A percentile compares a stretch with the other conserved stretches of the same genome.
phyloP scores from a whole-genome alignment of 2,888 invertebrate genomes.

The Limenitis camilla region DNA sequence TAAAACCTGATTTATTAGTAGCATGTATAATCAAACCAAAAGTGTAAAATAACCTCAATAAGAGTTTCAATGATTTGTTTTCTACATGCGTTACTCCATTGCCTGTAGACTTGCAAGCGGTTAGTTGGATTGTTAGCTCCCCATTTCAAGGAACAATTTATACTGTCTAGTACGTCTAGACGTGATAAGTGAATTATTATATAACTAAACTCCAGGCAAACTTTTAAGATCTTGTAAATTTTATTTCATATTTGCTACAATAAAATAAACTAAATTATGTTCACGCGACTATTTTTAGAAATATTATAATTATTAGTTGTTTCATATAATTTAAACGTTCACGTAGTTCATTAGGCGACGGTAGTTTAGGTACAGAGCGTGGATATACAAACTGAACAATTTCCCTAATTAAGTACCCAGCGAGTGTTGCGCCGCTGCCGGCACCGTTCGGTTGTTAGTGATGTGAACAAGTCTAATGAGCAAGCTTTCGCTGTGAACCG shows the following conservation, averaged over 20 bases:
- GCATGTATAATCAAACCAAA: no score
- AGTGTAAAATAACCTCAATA: conserved; percentile 21
- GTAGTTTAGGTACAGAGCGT: conserved; percentile 47
- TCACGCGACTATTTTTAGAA: conserved; percentile 3
- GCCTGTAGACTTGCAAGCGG: conserved; percentile 25
- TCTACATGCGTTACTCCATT: conserved; percentile 23
- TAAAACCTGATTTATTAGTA: no score
- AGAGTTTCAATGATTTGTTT: conserved; percentile 24
- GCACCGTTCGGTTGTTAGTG: conserved; percentile 37
- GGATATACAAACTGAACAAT: conserved; percentile 55
- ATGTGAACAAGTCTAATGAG: conserved; percentile 40
- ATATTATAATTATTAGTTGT: conserved; percentile 2
- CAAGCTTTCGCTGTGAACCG: conserved; percentile 31
- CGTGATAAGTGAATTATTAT: conserved; percentile 33
- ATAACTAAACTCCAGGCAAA: conserved; percentile 11
- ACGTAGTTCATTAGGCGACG: conserved; percentile 24
- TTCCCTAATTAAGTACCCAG: conserved; percentile 62
- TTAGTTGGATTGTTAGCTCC: conserved; percentile 30
- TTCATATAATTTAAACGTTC: conserved; percentile 1
- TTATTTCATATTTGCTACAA: conserved; percentile 1
- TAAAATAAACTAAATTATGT: conserved; percentile 12
- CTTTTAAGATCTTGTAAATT: not conserved
- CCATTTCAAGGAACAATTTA: conserved; percentile 34
- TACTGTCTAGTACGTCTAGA: conserved; percentile 38
- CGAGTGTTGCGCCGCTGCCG: conserved; percentile 37